Evolutionary conservation across 1,140 invertebrate genomes (phyloP).

Genomic region (Solenopsis invicta): DNA sequence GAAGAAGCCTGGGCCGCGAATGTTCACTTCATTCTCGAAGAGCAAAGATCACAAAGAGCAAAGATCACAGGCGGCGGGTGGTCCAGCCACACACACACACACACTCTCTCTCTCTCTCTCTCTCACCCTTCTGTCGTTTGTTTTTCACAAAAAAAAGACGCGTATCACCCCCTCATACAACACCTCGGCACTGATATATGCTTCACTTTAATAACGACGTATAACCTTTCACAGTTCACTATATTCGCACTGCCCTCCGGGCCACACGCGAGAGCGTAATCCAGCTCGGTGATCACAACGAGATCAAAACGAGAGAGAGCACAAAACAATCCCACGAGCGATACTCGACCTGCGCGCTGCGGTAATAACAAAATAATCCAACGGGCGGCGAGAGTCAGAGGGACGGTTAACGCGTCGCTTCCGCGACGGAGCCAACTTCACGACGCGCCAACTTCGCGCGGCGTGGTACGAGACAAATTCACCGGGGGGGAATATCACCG

Average conservation of each 20-base stretch:
- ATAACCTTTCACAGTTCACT: conserved; percentile 39
- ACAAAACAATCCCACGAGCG: conserved; percentile 11
- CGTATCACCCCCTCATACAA: conserved; percentile 15
- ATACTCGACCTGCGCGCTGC: not conserved
- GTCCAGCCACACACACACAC: too few relatives aligned
- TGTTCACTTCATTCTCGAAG: conserved; percentile 73
- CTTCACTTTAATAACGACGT: conserved; percentile 2
- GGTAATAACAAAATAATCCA: not conserved
- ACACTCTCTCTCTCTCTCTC: not conserved
- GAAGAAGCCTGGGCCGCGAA: conserved; percentile 58
- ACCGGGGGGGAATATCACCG: conserved; percentile 30
- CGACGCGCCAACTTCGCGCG: too few relatives aligned
- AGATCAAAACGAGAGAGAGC: conserved; percentile 3
- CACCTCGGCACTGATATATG: conserved; percentile 39
- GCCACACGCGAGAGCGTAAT: conserved; percentile 33
- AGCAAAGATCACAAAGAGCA: not conserved
- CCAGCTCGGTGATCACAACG: conserved; percentile 8
- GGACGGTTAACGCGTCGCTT: not conserved
- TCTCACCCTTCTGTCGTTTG: conserved; percentile 34
- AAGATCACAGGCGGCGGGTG: not conserved
- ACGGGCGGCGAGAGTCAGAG: not conserved
- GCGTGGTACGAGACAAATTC: not conserved
- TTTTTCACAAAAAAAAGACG: not conserved
- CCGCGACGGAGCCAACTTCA: too few relatives aligned
- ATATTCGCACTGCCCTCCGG: conserved; percentile 4